Percentiles rank a stretch among this genome's conserved stretches.
phyloP scores from a whole-genome alignment of 2,113 vertebrate genomes.

The Xiphophorus couchianus region DNA sequence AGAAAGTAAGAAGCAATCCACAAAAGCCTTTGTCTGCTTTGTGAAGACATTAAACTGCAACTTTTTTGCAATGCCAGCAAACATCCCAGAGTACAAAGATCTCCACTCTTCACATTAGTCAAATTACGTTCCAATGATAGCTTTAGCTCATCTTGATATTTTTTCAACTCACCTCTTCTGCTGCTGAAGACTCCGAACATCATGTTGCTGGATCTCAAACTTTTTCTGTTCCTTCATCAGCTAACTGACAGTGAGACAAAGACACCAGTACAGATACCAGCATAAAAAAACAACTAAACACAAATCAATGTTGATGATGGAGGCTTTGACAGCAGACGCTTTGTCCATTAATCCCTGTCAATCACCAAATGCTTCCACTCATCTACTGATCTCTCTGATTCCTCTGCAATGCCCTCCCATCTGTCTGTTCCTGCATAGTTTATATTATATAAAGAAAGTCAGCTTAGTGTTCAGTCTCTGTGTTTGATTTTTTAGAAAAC shows the following conservation, averaged over 20 bases:
- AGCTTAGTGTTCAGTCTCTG: neutral
- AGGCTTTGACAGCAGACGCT: conserved; percentile 35
- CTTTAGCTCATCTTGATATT: neutral
- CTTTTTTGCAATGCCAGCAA: too few relatives aligned
- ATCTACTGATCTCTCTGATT: conserved; percentile 47
- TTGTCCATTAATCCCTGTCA: conserved; percentile 61
- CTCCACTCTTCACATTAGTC: neutral
- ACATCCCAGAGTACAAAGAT: too few relatives aligned
- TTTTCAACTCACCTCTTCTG: conserved; percentile 37
- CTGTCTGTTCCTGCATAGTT: conserved; percentile 7
- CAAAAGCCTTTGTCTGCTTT: too few relatives aligned
- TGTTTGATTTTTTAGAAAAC: neutral
- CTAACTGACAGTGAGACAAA: neutral
- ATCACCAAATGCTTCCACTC: conserved; percentile 56
- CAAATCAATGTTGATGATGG: conserved; percentile 25
- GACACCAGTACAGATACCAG: neutral
- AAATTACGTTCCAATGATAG: neutral
- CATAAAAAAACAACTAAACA: neutral
- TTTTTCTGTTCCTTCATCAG: neutral
- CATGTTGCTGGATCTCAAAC: conserved; percentile 1
- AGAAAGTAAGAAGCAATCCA: too few relatives aligned
- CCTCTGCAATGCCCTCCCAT: conserved; percentile 2
- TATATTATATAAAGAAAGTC: neutral
- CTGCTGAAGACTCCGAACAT: neutral
- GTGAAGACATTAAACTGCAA: too few relatives aligned